Evolutionary conservation across 2,113 vertebrate genomes (phyloP), one percentile per base, ranked within the genome.

Genomic region (Cercocebus atys): DNA sequence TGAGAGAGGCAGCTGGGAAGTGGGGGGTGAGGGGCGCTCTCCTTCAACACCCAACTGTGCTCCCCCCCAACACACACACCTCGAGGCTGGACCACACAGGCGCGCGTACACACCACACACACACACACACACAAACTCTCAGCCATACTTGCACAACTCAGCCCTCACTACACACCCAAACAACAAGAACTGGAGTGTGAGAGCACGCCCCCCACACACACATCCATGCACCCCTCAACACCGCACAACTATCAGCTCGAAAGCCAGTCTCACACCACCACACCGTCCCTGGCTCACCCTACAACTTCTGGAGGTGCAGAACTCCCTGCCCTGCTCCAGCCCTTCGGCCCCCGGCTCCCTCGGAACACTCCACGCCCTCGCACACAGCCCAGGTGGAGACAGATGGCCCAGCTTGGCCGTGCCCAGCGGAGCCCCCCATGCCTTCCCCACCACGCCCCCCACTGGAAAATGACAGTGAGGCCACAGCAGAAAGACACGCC

Each of bases 71-170:
- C 83, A 25, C 94, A 57, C 82, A 93, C 97, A 86, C 95, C 97
- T 95, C 92, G 59, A 75, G 76, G 93, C 94, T 91, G 95, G 98
- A 95, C 97, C 98, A 95, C 97, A 95, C 97, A 82, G 96, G 59
- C 92, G 61, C 45, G 18, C 79, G 30, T 80, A 8, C 85, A 35
- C 96, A 22, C 84, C 84, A 73, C 87, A 50, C 66, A 72, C 93
- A 64, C 55, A 55, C 94, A 38, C 87, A 27, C 59, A 52, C 95
- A 73, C 97, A 79, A 92, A 97, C 96, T 95, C 94, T 76, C 95
- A 45, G 85, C 76, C 95, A 55, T 73, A 93, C 84, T 96, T 75
- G 73, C 93, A 78, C 84, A 76, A 96, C 95, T 96, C 95, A 82
- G 78, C 81, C 82, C 73, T 83, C 61, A 52, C 75, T 80, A 79